Evolutionary conservation across 37 sponge, comb jelly and placozoan genomes (phyloP).

Genomic region (Chondrilla cf. caribensis): DNA sequence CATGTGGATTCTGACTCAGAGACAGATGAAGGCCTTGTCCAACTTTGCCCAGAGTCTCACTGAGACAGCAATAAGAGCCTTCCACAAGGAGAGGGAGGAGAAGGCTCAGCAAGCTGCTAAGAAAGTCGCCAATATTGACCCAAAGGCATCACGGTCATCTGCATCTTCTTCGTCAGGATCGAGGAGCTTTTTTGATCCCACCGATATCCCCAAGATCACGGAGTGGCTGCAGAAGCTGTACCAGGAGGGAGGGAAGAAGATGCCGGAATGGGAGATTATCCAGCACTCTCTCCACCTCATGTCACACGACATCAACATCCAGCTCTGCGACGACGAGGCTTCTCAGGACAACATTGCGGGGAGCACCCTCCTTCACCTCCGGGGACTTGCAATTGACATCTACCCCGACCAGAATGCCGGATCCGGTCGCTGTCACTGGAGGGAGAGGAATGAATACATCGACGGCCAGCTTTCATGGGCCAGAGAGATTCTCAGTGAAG

Average conservation of each 20-base stretch:
- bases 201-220: neutral
- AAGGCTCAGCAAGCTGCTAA: neutral
- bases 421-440: slow-evolving; percentile 69
- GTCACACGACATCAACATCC: slow-evolving; percentile 65
- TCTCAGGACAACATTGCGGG: neutral
- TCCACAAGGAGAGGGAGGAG: slow-evolving; percentile 25
- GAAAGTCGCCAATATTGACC: neutral
- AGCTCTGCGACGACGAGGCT: slow-evolving; percentile 64
- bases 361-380: slow-evolving; percentile 21
- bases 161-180: neutral
- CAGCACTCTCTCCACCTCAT: slow-evolving; percentile 73
- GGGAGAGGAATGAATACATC: slow-evolving; percentile 54
- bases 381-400: slow-evolving; percentile 52
- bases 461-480: slow-evolving; percentile 41
- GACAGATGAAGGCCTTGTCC: slow-evolving; percentile 70
- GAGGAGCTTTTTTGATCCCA: neutral
- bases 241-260: slow-evolving; percentile 38
- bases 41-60: slow-evolving; percentile 59
- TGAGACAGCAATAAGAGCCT: slow-evolving; percentile 44
- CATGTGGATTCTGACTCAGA: slow-evolving; percentile 75
- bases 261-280: slow-evolving; percentile 61
- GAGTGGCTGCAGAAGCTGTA: slow-evolving; percentile 28
- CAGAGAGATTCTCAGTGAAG: slow-evolving; percentile 28
- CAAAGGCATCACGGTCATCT: neutral
- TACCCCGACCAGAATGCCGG: slow-evolving; percentile 76